A percentile compares a stretch with the other conserved stretches of the same genome.
Conservation (phyloP, 1,140 invertebrate genomes). For the Drosophila pallidifrons region DNA sequence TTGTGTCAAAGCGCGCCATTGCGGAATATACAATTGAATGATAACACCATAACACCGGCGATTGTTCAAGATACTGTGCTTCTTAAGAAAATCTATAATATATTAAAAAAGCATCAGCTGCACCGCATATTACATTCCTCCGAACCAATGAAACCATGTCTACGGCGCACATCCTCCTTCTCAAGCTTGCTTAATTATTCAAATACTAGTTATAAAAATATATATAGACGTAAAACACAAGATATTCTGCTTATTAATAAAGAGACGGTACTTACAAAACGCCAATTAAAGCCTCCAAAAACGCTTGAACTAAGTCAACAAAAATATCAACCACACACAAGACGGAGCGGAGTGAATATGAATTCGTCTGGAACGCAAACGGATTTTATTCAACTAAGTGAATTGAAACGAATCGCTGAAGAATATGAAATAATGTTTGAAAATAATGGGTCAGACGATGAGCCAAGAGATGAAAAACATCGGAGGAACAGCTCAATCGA, state of each 20-base stretch:
- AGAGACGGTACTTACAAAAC: slow-evolving; percentile 8
- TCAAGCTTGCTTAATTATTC: slow-evolving; percentile 50
- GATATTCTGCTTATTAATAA: no score
- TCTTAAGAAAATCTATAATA: slow-evolving; percentile 73
- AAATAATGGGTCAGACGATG: slow-evolving; percentile 61
- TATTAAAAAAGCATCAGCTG: slow-evolving; percentile 76
- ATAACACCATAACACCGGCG: slow-evolving; percentile 35
- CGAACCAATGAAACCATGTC: slow-evolving; percentile 42
- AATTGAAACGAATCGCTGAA: slow-evolving; percentile 63
- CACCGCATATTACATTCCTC: slow-evolving; percentile 75
- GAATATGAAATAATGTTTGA: slow-evolving; percentile 51
- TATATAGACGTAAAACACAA: no score
- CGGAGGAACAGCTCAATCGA: slow-evolving; percentile 90
- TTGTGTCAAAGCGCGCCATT: slow-evolving; percentile 25
- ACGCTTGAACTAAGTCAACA: not conserved
- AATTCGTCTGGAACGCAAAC: slow-evolving; percentile 69
- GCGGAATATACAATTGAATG: slow-evolving; percentile 26
- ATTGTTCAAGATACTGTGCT: slow-evolving; percentile 70
- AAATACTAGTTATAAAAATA: not conserved
- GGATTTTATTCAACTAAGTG: slow-evolving; percentile 67
- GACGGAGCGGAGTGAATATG: slow-evolving; percentile 16
- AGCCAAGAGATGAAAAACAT: slow-evolving; percentile 35
- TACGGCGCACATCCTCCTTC: slow-evolving; percentile 56
- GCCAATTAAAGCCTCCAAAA: slow-evolving; percentile 20
- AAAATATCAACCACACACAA: not conserved